phyloP scores from a whole-genome alignment of 1,140 invertebrate species.

The Aporrectodea caliginosa region DNA sequence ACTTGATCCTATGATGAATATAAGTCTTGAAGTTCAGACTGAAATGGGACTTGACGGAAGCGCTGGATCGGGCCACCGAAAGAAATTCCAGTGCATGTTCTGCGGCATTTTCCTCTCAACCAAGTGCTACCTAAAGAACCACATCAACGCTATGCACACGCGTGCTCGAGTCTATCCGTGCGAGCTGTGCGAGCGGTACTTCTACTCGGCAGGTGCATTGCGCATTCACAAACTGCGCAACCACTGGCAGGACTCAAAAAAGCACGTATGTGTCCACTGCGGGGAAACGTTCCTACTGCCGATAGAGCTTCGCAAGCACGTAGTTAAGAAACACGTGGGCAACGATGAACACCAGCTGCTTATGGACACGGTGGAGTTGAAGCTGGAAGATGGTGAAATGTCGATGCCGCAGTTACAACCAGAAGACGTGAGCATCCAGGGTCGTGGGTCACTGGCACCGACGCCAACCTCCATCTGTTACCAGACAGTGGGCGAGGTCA shows the following conservation, averaged over 20 bases:
- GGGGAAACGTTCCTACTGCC: conserved; percentile 31
- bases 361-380: background rate
- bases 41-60: background rate
- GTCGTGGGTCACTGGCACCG: background rate
- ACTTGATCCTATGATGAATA: background rate
- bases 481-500: background rate
- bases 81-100: conserved; percentile 34
- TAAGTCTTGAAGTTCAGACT: background rate
- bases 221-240: conserved; percentile 34
- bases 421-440: background rate
- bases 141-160: conserved; percentile 34
- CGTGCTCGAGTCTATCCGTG: conserved; percentile 31
- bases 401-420: conserved; percentile 20
- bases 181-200: conserved; percentile 29
- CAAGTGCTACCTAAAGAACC: conserved; percentile 34
- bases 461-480: conserved; percentile 14
- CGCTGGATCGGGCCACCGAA: background rate
- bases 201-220: conserved; percentile 32
- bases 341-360: background rate
- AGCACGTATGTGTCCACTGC: conserved; percentile 31
- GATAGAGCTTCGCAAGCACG: conserved; percentile 32
- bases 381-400: conserved; percentile 18
- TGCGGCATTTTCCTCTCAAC: conserved; percentile 34
- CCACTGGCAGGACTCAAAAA: conserved; percentile 32
- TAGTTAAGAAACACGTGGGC: conserved; percentile 28